Evolutionary conservation across 2,797 vertebrate genomes (phyloP), one percentile per base, ranked within the genome.

Genomic region (Euthynnus affinis): DNA sequence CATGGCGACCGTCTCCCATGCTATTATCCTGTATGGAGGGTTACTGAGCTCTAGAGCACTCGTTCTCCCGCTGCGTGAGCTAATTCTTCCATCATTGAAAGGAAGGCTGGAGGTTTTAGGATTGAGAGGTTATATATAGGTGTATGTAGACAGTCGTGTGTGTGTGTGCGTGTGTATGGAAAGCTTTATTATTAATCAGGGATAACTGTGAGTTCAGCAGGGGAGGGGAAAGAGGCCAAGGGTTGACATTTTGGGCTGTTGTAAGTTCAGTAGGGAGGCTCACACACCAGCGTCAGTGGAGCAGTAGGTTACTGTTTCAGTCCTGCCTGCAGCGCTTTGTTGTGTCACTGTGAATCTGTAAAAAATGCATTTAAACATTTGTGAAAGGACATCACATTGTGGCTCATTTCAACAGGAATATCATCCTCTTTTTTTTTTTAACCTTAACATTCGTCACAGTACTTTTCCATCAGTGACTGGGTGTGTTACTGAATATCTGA

Each of bases 181-280:
- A 65, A 14, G 64, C 66, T 91, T 81, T 80, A 91, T 92, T 91
- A 90, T 92, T 90, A 80, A 90, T 89, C 64, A 58, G 62, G 13
- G 27, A 80, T 86, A 81, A 77, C 71, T 67, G 81, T 56, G 76
- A 89, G 71, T 80, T 81, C 80, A 88, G 82, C 67, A 70, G 78
- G 72, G 71, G 61, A 82, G 81, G 60, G 63, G 55, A 70, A 62
- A 76, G 63, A 75, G 81, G 87, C 74, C 78, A 79, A 57, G 23
- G 67, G 81, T 78, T 92, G 89, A 92, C 85, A 91, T 93, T 91
- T 92, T 46, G 59, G 63, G 68, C 78, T 68, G 81, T 48, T 81
- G 81, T 86, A 70, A 67, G 78, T 88, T 80, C 88, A 76, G 80
- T 34, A 65, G 80, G 72, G 78, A 78, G 71, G 74, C 62, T 86